These are phyloP conservation scores for Alexandromys fortis DNA, from an alignment of 2,113 vertebrate species.

Conservation along the genomic window DNA sequence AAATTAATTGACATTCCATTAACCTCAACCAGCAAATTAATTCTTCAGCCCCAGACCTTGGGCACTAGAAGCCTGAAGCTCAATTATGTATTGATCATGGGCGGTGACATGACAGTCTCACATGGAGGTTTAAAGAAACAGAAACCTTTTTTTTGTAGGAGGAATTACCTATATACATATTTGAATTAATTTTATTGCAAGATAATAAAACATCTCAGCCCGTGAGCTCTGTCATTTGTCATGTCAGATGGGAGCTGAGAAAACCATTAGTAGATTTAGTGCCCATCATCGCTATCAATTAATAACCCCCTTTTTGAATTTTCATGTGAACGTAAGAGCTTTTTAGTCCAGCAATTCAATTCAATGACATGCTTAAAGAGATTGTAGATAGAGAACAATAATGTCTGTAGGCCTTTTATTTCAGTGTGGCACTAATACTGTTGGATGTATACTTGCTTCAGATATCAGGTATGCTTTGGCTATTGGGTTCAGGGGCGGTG, in stretches of 20 bases:
- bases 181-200: not conserved
- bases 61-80: constrained; percentile 33
- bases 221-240: not conserved
- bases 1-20: constrained; percentile 80
- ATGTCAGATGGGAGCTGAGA: not conserved
- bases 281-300: not conserved
- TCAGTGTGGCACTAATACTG: rapidly evolving
- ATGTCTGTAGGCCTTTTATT: rapidly evolving
- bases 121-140: constrained; percentile 17
- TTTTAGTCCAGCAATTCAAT: not conserved
- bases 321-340: not conserved
- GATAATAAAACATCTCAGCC: not conserved
- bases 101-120: not conserved
- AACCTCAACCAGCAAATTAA: constrained; percentile 74
- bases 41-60: constrained; percentile 61
- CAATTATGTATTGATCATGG: constrained; percentile 42
- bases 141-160: not conserved
- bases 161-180: not conserved
- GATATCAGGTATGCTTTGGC: not conserved
- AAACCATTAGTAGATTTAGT: not conserved
- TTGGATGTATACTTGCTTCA: rapidly evolving
- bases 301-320: not conserved
- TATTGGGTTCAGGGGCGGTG: rapidly evolving
- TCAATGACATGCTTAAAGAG: not conserved
- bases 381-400: not conserved